Base-by-base conservation (phyloP, 2,888 invertebrate species). In the Harmothoe impar region DNA sequence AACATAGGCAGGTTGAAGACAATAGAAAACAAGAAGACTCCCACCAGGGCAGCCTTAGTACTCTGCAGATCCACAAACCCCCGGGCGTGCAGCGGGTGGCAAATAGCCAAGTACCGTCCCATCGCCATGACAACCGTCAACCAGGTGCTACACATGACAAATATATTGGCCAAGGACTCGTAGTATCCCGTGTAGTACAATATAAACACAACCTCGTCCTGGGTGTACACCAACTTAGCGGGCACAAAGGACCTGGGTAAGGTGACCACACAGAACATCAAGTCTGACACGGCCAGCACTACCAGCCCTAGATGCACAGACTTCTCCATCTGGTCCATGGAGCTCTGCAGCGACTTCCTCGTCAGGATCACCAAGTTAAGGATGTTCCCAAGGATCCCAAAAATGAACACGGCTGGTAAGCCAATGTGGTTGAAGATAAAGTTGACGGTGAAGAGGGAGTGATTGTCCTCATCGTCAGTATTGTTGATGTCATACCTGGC, bases 331-430 rank as follows among this genome's bases (percentile, higher is more conserved):
- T 97, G 97, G 92, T 97, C 97, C 93, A 95, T 94, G 10, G 95
- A 94, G 72, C 93, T 93, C 88, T 93, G 93, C 29, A 95, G 92
- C 92, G 94, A 94, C 35, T 95, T 93, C 91, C 97, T 96, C 72
- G 97, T 97, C 91, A 98, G 96, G 31, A 98, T 98, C 93, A 98
- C 96, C 93, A 98, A 96, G 96, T 98, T 98, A 92, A 98, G 96
- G 72, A 97, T 96, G 95, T 98, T 98, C 78, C 98, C 98, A 90
- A 97, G 96, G 93, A 98, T 97, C 85, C 98, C 98, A 91, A 97
- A 96, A 91, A 97, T 96, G 94, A 97, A 97, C 94, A 98, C 97
- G 91, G 97, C 96, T 91, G 97, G 97, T 93, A 97, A 95, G 72
- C 97, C 96, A 89, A 97, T 96, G 0, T 85, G 86, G 51, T 91